Percentiles rank a stretch among this genome's conserved stretches.
Conservation (phyloP, 2,888 invertebrate genomes). For the Tortricodes alternella region DNA sequence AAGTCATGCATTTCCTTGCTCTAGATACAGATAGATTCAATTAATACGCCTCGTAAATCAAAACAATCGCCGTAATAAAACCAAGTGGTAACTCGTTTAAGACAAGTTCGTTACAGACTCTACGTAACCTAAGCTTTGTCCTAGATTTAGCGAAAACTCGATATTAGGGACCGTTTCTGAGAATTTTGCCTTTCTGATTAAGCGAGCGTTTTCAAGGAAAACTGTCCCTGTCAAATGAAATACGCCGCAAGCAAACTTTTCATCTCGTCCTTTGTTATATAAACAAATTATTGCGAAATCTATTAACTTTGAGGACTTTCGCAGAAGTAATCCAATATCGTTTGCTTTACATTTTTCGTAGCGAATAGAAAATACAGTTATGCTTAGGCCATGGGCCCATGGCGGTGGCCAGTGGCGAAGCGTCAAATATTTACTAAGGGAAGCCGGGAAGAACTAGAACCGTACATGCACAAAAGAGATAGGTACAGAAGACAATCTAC, state of each 20-base stretch:
- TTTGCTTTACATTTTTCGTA: too few species aligned
- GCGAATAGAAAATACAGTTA: too few species aligned
- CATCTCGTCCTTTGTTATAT: not conserved
- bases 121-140: conserved; percentile 39
- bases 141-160: conserved; percentile 22
- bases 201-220: not conserved
- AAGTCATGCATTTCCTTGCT: conserved; percentile 14
- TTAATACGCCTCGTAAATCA: conserved; percentile 37
- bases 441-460: too few species aligned
- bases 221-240: not conserved
- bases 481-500: too few species aligned
- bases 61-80: conserved; percentile 29
- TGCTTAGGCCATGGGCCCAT: too few species aligned
- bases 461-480: too few species aligned
- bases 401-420: too few species aligned
- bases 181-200: not conserved
- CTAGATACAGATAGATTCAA: conserved; percentile 57
- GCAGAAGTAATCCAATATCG: not conserved
- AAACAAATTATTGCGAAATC: not conserved
- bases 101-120: conserved; percentile 43
- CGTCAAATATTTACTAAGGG: too few species aligned
- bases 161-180: not conserved
- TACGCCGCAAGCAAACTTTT: not conserved
- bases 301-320: not conserved
- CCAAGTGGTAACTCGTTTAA: conserved; percentile 28